phyloP scores from a whole-genome alignment of 2,888 invertebrate genomes.

The Xestia ashworthii region DNA sequence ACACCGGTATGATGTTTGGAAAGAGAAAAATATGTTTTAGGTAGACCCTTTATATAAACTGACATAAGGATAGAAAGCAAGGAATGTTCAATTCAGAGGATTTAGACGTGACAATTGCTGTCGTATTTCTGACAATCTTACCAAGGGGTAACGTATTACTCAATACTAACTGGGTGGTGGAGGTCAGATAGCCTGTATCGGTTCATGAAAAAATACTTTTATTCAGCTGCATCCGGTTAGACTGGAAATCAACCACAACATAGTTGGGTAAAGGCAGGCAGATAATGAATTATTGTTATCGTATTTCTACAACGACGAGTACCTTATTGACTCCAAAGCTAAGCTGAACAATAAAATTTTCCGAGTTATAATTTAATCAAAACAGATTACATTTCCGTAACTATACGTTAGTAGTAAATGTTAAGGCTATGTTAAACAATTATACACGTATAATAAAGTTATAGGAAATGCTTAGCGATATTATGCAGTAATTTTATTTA shows the following conservation, averaged over 20 bases:
- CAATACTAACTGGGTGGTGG: too few relatives aligned
- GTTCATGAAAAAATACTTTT: too few relatives aligned
- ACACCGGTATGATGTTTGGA: too few relatives aligned
- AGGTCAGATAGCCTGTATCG: too few relatives aligned
- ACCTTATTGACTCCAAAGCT: not conserved
- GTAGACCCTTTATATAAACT: not conserved
- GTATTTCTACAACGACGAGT: not conserved
- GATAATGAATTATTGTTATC: not conserved
- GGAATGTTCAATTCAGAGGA: not conserved
- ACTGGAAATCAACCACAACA: too few relatives aligned
- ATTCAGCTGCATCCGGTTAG: too few relatives aligned
- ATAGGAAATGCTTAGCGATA: constrained; percentile 57
- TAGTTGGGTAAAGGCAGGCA: too few relatives aligned
- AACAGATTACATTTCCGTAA: constrained; percentile 41
- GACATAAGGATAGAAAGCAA: not conserved
- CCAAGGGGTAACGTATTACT: too few relatives aligned
- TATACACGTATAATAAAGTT: constrained; percentile 35
- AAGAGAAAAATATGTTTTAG: too few relatives aligned
- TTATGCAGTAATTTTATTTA: constrained; percentile 47
- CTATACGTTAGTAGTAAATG: constrained; percentile 17
- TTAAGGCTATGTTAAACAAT: constrained; percentile 60
- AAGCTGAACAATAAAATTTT: constrained; percentile 1
- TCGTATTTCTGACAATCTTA: too few relatives aligned
- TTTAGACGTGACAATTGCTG: not conserved
- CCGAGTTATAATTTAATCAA: constrained; percentile 42